These are phyloP conservation scores for Gila orcuttii DNA, from an alignment of 2,113 vertebrate genomes.

Conservation along the genomic window DNA sequence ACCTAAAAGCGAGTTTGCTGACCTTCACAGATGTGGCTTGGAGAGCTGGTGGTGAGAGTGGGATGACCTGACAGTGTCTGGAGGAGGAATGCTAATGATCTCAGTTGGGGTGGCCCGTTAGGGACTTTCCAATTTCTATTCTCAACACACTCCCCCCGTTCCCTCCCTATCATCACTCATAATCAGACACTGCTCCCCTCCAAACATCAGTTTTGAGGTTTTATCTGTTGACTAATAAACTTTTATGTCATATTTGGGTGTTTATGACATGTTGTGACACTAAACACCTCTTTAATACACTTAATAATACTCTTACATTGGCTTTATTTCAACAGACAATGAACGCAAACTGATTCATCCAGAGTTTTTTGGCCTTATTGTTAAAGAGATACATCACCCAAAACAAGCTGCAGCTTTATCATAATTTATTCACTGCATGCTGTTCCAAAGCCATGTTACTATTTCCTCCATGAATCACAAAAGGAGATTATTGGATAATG, in stretches of 20 bases:
- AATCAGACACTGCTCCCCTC: background rate
- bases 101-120: background rate
- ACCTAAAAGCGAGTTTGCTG: background rate
- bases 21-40: background rate
- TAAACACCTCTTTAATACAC: background rate
- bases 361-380: background rate
- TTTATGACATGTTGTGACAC: background rate
- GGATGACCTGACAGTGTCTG: background rate
- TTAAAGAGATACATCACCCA: background rate
- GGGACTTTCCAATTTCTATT: constrained; percentile 12
- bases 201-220: constrained; percentile 6
- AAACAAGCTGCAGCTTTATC: background rate
- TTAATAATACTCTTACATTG: background rate
- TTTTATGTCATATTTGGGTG: background rate
- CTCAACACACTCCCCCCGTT: background rate
- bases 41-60: background rate
- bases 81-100: background rate
- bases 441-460: background rate
- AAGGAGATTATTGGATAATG: background rate
- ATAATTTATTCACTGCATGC: background rate
- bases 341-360: background rate
- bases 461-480: background rate
- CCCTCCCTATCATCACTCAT: background rate
- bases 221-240: background rate
- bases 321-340: background rate